A percentile compares a stretch with the other conserved stretches of the same genome.
Evolutionary conservation across 2,888 invertebrate genomes (phyloP).

Genomic region (Xestobium rufovillosum): DNA sequence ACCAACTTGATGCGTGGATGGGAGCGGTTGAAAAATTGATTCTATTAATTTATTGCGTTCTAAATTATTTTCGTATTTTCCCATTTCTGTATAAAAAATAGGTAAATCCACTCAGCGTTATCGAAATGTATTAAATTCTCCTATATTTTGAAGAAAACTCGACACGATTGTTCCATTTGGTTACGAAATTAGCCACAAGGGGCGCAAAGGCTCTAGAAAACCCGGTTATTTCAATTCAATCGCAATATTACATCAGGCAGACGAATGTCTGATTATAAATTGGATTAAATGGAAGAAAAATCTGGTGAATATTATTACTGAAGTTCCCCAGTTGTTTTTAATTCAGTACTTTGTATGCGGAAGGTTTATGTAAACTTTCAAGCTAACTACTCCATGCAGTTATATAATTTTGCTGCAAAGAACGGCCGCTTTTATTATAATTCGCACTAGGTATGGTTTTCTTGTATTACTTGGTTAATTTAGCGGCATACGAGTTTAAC

Average conservation of each 20-base stretch:
- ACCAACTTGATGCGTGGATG: no score
- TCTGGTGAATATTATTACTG: slow-evolving; percentile 23
- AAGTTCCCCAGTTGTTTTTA: slow-evolving; percentile 23
- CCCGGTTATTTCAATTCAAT: slow-evolving; percentile 21
- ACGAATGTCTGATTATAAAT: slow-evolving; percentile 23
- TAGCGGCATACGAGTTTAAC: no score
- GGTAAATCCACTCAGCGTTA: no score
- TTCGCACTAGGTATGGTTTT: no score
- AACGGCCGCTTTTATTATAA: no score
- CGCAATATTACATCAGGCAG: slow-evolving; percentile 18
- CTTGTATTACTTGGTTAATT: no score
- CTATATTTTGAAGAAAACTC: slow-evolving; percentile 20
- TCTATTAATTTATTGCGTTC: no score
- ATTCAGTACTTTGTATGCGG: slow-evolving; percentile 24
- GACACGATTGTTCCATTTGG: slow-evolving; percentile 21
- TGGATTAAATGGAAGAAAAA: slow-evolving; percentile 23
- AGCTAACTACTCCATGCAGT: slow-evolving; percentile 12
- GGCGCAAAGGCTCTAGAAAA: slow-evolving; percentile 16
- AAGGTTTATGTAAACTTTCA: slow-evolving; percentile 14
- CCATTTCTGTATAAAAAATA: no score
- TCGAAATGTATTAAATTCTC: slow-evolving; percentile 15
- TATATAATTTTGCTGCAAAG: neutral
- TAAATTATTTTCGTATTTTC: no score
- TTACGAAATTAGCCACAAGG: slow-evolving; percentile 18
- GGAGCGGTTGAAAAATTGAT: no score